Percentiles rank a stretch among this genome's conserved stretches.
phyloP scores from a whole-genome alignment of 2,113 vertebrate species.

The Campylorhamphus procurvoides region DNA sequence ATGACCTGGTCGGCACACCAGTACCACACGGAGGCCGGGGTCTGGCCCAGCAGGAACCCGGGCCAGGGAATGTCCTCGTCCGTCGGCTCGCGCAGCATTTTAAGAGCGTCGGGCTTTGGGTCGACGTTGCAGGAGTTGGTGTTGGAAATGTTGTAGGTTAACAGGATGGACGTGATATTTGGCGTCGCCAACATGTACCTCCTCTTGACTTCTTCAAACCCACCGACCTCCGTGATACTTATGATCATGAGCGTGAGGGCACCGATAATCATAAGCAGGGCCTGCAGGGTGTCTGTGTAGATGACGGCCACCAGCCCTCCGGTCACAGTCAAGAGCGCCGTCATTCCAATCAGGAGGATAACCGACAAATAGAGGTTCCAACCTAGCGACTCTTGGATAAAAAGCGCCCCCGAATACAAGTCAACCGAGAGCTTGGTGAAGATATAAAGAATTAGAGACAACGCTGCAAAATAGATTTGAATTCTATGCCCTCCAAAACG shows the following conservation, averaged over 20 bases:
- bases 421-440: slow-evolving; percentile 99
- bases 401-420: slow-evolving; percentile 96
- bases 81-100: slow-evolving; percentile 87
- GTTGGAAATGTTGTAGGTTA: slow-evolving; percentile 87
- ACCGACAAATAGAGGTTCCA: slow-evolving; percentile 98
- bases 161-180: slow-evolving; percentile 87
- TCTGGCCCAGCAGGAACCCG: slow-evolving; percentile 94
- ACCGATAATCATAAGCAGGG: slow-evolving; percentile 94
- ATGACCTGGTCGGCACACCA: slow-evolving; percentile 99
- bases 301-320: slow-evolving; percentile 95
- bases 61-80: slow-evolving; percentile 98
- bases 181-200: slow-evolving; percentile 94
- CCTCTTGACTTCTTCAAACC: slow-evolving; percentile 90
- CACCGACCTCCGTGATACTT: slow-evolving; percentile 89
- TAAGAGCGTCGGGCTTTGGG: slow-evolving; percentile 89
- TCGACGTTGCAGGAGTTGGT: slow-evolving; percentile 86
- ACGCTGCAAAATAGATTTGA: slow-evolving; percentile 91
- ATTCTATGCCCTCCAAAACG: slow-evolving; percentile 94
- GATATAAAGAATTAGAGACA: slow-evolving; percentile 94
- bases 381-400: slow-evolving; percentile 97
- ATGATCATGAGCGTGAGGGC: slow-evolving; percentile 92
- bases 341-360: slow-evolving; percentile 92
- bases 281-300: slow-evolving; percentile 96
- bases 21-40: slow-evolving; percentile 98
- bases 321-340: slow-evolving; percentile 92